These are phyloP conservation scores for Corythoichthys intestinalis DNA, from an alignment of 2,113 vertebrate genomes.

Conservation along the genomic window DNA sequence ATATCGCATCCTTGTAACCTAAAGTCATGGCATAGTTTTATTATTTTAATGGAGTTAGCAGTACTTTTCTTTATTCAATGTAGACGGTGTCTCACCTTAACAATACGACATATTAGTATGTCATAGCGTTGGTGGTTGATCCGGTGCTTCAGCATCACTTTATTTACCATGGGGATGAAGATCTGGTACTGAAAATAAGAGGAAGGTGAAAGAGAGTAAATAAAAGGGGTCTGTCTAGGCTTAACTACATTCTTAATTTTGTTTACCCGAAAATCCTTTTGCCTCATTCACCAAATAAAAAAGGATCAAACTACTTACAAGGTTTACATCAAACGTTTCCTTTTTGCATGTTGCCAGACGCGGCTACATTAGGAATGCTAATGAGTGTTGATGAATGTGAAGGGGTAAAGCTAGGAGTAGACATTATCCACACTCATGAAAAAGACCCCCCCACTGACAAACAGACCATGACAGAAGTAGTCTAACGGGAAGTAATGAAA, in stretches of 20 bases:
- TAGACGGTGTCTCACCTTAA: conserved; percentile 81
- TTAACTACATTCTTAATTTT: conserved; percentile 27
- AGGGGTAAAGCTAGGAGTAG: conserved; percentile 5
- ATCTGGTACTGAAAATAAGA: conserved; percentile 87
- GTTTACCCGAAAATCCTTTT: conserved; percentile 20
- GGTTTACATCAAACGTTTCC: conserved; percentile 47
- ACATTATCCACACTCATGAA: conserved; percentile 60
- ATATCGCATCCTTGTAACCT: background rate
- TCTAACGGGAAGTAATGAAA: conserved; percentile 65
- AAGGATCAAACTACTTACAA: conserved; percentile 14
- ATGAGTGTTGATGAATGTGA: conserved; percentile 22
- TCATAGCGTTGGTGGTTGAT: conserved; percentile 97
- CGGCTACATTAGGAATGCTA: conserved; percentile 21
- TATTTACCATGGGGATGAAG: conserved; percentile 99
- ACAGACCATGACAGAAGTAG: conserved; percentile 59
- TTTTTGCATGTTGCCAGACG: conserved; percentile 33
- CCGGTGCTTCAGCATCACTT: conserved; percentile 91
- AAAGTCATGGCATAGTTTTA: background rate
- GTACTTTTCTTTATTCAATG: background rate
- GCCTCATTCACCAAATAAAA: conserved; percentile 35
- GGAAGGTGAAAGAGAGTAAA: conserved; percentile 28
- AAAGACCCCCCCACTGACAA: conserved; percentile 35
- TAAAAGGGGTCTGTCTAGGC: conserved; percentile 29
- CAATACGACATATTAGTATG: conserved; percentile 93
- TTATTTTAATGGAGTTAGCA: background rate